Base-by-base conservation (phyloP, 2,797 vertebrate species). In the Gephyroberyx darwinii region DNA sequence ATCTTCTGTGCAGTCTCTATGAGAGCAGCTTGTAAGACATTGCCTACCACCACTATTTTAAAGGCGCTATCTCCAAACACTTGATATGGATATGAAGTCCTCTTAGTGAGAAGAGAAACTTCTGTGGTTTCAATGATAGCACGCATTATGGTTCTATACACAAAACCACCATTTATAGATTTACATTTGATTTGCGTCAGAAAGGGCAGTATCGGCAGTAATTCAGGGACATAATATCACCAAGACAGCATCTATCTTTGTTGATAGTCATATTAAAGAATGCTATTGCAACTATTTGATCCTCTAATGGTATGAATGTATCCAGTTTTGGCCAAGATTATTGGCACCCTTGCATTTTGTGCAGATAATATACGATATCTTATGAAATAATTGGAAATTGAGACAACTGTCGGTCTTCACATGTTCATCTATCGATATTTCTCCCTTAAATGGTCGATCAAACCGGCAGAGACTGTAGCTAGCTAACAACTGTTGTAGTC, bases 211-310 rank as follows among this genome's bases (percentile, higher is more conserved):
- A 51, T 6, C 8, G 20, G 4, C 33, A 30, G 7, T 30, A 33
- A 65, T n/a, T n/a, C n/a, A n/a, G n/a, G n/a, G n/a, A n/a, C n/a
- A n/a, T n/a, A n/a, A n/a, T n/a, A n/a, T n/a, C n/a, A n/a, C n/a
- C n/a, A n/a, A n/a, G n/a, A 52, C 2, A 58, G 53, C 35, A 75
- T 54, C 45, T 64, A 39, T 17, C 26, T 48, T 31, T 52, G 35
- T 33, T 47, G 41, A 53, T 17, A 16, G 70, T 67, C 19, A 31
- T 41, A 50, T 45, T 3, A 68, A 14, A 73, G 26, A 16, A 62
- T 26, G 17, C 0, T 10, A 16, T 55, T 33, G 59, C 62, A 55
- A 35, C 45, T 62, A 16, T 67, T 50, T 35, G 0, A 58, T 17
- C 13, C 52, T 56, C 65, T 62, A 72, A 51, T 39, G 33, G 9